Evolutionary conservation across 2,113 vertebrate species (phyloP).

Genomic region (Trogon surrucura): DNA sequence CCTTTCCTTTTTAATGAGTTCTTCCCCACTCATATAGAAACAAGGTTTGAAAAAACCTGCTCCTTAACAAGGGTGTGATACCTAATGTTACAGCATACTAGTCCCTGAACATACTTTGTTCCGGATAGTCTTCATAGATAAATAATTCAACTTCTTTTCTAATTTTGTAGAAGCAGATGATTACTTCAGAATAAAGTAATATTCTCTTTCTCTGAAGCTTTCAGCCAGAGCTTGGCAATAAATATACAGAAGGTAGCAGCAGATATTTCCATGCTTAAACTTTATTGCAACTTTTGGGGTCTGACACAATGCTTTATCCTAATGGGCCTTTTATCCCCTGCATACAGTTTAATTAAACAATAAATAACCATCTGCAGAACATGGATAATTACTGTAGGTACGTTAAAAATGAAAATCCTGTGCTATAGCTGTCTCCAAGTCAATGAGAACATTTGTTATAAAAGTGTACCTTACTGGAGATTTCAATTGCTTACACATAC

Average conservation of each 20-base stretch:
- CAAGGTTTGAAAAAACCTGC: not conserved
- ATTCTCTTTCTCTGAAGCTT: not conserved
- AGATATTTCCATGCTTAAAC: not conserved
- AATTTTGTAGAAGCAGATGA: not conserved
- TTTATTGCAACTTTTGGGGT: not conserved
- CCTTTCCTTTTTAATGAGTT: not conserved
- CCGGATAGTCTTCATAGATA: not conserved
- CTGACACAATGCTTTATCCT: not conserved
- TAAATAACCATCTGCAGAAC: slow-evolving; percentile 27
- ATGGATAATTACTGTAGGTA: slow-evolving; percentile 15
- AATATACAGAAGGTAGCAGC: not conserved
- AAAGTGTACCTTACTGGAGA: not conserved
- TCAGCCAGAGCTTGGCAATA: not conserved
- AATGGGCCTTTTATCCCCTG: not conserved
- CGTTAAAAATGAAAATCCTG: not conserved
- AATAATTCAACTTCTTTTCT: not conserved
- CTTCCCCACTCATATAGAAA: not conserved
- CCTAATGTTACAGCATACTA: not conserved
- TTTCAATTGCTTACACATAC: not conserved
- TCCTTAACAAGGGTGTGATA: not conserved
- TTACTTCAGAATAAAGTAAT: not conserved
- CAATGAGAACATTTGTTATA: not conserved
- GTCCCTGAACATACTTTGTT: not conserved
- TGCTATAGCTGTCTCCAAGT: not conserved
- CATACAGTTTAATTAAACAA: slow-evolving; percentile 6